Evolutionary conservation across 2,113 vertebrate genomes (phyloP), one percentile per base, ranked within the genome.

Genomic region (Gymnogyps californianus): DNA sequence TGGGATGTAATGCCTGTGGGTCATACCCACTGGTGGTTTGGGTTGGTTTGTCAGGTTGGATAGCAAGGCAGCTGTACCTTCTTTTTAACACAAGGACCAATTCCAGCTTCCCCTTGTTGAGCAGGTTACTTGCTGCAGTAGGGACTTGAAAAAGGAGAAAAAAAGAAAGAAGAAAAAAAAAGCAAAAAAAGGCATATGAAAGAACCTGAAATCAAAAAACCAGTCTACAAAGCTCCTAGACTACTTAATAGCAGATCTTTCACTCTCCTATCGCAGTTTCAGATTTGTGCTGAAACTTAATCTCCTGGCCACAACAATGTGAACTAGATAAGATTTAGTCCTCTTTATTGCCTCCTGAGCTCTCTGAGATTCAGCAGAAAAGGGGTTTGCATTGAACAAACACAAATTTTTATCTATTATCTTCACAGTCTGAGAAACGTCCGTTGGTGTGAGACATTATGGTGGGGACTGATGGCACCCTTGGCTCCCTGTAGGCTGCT

Each of bases 391-490:
- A 20, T 38, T 75, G 83, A 59, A 59, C 29, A 65, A 75, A 25
- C 20, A 19, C n/a, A 15, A 5, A 15, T 75, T 62, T 75, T 69
- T 28, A 47, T 38, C 52, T 59, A 0, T 46, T 77, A 25, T 13
- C 51, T 82, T 83, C 24, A 8, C 13, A 69, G 52, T 20, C 70
- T 61, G 65, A 84, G 84, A 40, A 72, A 52, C 26, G 14, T 20
- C 57, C 1, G 0, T 44, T 66, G 34, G 21, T 54, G 25, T 17
- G 58, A 42, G 77, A 11, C 6, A 0, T 31, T 31, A 6, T 17
- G 36, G 28, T 44, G 61, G 55, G 29, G 38, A 44, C 32, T 3
- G 29, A 47, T 86, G 72, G 55, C 67, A 64, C 74, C 49, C 34
- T 65, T 1, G 3, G 54, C 71, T 71, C 42, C 34, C 65, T 0